These are phyloP conservation scores for Drosophila subsilvestris DNA, from an alignment of 2,888 invertebrate species.

Conservation along the genomic window DNA sequence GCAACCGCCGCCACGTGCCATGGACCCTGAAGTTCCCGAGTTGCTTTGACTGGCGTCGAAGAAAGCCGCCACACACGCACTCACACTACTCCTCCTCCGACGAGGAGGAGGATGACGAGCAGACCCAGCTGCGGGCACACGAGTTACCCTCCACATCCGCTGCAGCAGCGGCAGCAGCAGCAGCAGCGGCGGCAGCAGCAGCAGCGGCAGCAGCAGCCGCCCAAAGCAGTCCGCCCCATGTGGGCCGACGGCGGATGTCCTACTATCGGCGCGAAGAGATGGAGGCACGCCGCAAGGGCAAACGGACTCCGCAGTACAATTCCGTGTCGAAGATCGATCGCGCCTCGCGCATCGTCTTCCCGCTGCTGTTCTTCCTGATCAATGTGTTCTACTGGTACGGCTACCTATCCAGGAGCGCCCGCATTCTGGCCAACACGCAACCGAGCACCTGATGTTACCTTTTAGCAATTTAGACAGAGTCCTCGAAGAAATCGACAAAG, in stretches of 20 bases:
- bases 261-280: conserved; percentile 81
- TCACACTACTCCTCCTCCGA: conserved; percentile 50
- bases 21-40: conserved; percentile 59
- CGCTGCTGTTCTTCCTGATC: conserved; percentile 89
- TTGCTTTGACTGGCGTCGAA: conserved; percentile 70
- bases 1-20: conserved; percentile 64
- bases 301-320: conserved; percentile 88
- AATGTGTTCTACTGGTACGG: conserved; percentile 92
- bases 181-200: conserved; percentile 56
- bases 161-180: conserved; percentile 59
- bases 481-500: conserved; percentile 74
- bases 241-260: conserved; percentile 80
- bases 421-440: conserved; percentile 78
- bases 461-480: conserved; percentile 83
- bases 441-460: conserved; percentile 84
- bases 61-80: conserved; percentile 43
- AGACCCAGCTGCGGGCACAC: conserved; percentile 75
- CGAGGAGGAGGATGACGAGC: conserved; percentile 81
- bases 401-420: conserved; percentile 87
- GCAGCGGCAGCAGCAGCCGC: conserved; percentile 37
- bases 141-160: conserved; percentile 68
- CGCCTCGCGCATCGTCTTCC: conserved; percentile 90
- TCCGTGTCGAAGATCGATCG: conserved; percentile 93
- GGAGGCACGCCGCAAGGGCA: conserved; percentile 82
- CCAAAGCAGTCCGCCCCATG: conserved; percentile 31